A percentile compares a stretch with the other conserved stretches of the same genome.
Conservation (phyloP, 2,113 vertebrate species). For the Eretmodus cyanostictus region DNA sequence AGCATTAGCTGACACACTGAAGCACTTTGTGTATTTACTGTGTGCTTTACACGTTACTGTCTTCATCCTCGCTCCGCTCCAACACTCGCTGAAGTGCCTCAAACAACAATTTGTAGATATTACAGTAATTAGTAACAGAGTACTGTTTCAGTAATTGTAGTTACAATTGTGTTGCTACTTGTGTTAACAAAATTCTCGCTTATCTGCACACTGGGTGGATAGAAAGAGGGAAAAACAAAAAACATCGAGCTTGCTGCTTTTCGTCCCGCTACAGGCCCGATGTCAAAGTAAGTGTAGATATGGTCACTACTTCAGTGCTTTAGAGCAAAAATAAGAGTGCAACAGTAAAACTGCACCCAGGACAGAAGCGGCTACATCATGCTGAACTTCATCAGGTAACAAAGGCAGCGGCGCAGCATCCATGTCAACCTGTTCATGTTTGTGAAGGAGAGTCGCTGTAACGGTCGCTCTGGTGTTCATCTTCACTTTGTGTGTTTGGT, state of each 20-base stretch:
- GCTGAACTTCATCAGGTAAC: not conserved
- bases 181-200: not conserved
- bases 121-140: not conserved
- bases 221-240: not conserved
- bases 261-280: not conserved
- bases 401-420: not conserved
- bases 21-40: not conserved
- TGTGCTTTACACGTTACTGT: not conserved
- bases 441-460: not conserved
- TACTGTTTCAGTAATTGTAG: not conserved
- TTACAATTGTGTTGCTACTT: not conserved
- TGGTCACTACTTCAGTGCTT: fast-evolving
- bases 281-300: not conserved
- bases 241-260: not conserved
- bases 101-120: not conserved
- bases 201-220: not conserved
- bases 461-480: not conserved
- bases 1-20: not conserved
- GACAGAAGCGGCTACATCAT: not conserved
- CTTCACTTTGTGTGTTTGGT: not conserved
- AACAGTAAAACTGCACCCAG: not conserved
- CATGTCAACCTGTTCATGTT: not conserved
- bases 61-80: not conserved
- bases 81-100: not conserved
- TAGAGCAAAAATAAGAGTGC: not conserved